Conservation (phyloP, 1,140 invertebrate genomes). For the Cydia amplana region DNA sequence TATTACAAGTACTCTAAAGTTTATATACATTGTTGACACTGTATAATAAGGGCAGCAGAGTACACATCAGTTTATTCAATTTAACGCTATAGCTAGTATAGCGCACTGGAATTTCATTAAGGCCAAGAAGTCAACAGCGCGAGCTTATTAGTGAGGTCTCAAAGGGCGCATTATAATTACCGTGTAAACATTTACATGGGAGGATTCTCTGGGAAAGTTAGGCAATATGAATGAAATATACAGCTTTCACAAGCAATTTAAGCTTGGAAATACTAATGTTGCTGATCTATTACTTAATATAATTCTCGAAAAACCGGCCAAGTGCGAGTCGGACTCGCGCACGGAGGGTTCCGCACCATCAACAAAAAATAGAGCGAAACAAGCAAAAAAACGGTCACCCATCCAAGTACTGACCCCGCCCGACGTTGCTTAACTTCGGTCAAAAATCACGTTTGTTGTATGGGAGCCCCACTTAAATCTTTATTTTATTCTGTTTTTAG, state of each 20-base stretch:
- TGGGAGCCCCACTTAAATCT: too few species aligned
- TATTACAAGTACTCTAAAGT: too few species aligned
- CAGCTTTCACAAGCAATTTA: neutral
- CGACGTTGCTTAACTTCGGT: too few species aligned
- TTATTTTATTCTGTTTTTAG: too few species aligned
- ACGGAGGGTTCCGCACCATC: too few species aligned
- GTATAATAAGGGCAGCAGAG: neutral
- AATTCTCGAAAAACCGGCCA: too few species aligned
- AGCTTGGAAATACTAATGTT: neutral
- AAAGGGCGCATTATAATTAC: neutral
- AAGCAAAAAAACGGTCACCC: too few species aligned
- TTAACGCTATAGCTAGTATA: neutral
- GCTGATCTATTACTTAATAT: neutral
- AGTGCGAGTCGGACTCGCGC: too few species aligned
- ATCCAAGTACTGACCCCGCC: too few species aligned
- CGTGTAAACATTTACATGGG: neutral
- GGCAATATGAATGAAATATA: neutral
- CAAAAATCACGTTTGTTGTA: too few species aligned
- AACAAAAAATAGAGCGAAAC: too few species aligned
- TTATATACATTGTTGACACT: too few species aligned
- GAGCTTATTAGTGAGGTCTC: constrained; percentile 11
- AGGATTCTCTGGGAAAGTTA: constrained; percentile 3
- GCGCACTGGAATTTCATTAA: constrained; percentile 6
- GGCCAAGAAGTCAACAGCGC: neutral
- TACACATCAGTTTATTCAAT: neutral